A percentile compares a stretch with the other conserved stretches of the same genome.
Evolutionary conservation across 2,888 invertebrate genomes (phyloP).

Genomic region (Villa cingulata): DNA sequence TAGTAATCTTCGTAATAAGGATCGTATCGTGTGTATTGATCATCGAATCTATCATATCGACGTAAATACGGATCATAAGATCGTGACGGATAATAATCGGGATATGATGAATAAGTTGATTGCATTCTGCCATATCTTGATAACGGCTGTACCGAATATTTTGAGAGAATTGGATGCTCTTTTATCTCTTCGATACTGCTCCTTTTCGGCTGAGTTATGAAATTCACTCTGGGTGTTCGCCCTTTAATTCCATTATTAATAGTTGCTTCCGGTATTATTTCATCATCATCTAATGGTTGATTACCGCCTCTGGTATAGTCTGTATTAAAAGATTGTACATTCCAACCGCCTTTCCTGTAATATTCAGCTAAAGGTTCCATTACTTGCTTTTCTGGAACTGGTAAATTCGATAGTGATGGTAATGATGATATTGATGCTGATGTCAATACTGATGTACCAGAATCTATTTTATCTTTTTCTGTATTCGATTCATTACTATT

Average conservation of each 20-base stretch:
- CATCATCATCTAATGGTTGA: constrained; percentile 25
- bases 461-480: neutral
- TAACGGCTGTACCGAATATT: neutral
- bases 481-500: constrained; percentile 1
- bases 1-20: constrained; percentile 32
- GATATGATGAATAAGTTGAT: constrained; percentile 15
- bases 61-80: constrained; percentile 32
- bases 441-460: too few species aligned
- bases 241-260: constrained; percentile 43
- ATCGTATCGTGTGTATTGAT: constrained; percentile 29
- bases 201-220: constrained; percentile 47
- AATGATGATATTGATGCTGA: too few species aligned
- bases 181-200: constrained; percentile 7
- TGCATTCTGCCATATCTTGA: constrained; percentile 14
- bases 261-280: constrained; percentile 40
- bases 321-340: constrained; percentile 43
- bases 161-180: constrained; percentile 17
- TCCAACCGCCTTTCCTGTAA: constrained; percentile 43
- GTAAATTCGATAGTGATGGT: constrained; percentile 9
- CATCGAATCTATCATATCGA: constrained; percentile 34
- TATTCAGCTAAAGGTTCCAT: constrained; percentile 30
- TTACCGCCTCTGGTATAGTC: constrained; percentile 17
- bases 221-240: constrained; percentile 50
- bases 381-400: constrained; percentile 23
- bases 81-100: constrained; percentile 29